These are phyloP conservation scores for Anas capensis DNA, from an alignment of 2,797 vertebrate genomes.

Conservation along the genomic window DNA sequence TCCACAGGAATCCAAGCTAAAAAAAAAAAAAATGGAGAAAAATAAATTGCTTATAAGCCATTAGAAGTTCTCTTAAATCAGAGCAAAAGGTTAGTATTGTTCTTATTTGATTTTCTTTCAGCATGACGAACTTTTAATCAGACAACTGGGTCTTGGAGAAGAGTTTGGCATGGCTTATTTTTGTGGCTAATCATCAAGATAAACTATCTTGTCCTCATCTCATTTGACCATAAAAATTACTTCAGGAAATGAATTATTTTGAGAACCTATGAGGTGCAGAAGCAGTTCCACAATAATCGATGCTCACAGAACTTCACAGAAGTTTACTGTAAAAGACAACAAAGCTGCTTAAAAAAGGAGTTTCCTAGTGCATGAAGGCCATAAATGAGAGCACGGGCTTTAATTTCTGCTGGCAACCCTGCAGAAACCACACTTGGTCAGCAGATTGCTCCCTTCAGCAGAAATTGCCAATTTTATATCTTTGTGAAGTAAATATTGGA, in stretches of 20 bases:
- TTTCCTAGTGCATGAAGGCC: background rate
- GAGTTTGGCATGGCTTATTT: background rate
- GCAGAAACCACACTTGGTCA: background rate
- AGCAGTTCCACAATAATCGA: background rate
- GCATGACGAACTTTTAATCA: constrained; percentile 7
- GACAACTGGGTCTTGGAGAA: background rate
- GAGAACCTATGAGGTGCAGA: background rate
- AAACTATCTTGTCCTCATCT: background rate
- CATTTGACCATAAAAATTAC: background rate
- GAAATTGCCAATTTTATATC: background rate
- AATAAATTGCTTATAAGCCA: constrained; percentile 19
- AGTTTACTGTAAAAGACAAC: background rate
- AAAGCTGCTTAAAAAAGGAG: background rate
- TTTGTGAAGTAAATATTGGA: background rate
- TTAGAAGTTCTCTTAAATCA: background rate
- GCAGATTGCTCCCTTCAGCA: background rate
- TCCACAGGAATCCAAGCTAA: constrained; percentile 41
- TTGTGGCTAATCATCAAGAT: background rate
- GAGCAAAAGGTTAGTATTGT: background rate
- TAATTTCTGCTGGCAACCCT: background rate
- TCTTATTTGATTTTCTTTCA: constrained; percentile 10
- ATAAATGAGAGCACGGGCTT: background rate
- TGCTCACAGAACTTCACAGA: background rate
- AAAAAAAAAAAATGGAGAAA: constrained; percentile 50
- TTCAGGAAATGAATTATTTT: background rate